phyloP scores from a whole-genome alignment of 1,140 invertebrate genomes.

The Heliconius eleuchia region DNA sequence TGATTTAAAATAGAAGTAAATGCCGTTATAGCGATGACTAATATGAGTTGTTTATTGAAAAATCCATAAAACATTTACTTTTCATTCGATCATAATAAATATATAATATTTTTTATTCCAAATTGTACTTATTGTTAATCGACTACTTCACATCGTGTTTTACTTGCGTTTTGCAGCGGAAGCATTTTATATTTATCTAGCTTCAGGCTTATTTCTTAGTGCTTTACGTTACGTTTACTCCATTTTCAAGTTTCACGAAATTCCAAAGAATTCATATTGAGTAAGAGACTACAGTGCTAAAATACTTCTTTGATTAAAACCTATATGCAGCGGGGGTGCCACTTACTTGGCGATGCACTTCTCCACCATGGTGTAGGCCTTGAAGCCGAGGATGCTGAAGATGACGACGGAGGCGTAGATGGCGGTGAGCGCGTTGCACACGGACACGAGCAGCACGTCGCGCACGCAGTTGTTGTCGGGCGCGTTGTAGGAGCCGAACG shows the following conservation, averaged over 20 bases:
- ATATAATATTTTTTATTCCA: background rate
- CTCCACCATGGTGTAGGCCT: conserved; percentile 90
- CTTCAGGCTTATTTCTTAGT: too few species aligned
- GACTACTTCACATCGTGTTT: too few species aligned
- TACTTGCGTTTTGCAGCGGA: too few species aligned
- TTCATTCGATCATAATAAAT: background rate
- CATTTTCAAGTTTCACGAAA: too few species aligned
- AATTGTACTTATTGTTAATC: background rate
- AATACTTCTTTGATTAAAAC: too few species aligned
- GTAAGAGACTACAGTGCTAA: too few species aligned
- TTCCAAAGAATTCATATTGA: too few species aligned
- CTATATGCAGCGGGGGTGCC: too few species aligned
- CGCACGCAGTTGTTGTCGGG: conserved; percentile 94
- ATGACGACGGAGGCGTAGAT: conserved; percentile 97
- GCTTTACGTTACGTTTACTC: too few species aligned
- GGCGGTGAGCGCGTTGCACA: conserved; percentile 95
- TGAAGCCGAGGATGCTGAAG: conserved; percentile 94
- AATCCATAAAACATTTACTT: background rate
- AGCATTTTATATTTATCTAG: too few species aligned
- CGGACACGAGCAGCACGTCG: conserved; percentile 94
- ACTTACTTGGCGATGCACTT: conserved; percentile 84
- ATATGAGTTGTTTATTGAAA: background rate
- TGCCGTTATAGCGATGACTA: background rate
- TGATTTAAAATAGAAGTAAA: background rate
- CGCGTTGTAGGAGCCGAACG: conserved; percentile 95